Evolutionary conservation across 2,113 vertebrate species (phyloP), one percentile per base, ranked within the genome.

Genomic region (Malurus cyaneus): DNA sequence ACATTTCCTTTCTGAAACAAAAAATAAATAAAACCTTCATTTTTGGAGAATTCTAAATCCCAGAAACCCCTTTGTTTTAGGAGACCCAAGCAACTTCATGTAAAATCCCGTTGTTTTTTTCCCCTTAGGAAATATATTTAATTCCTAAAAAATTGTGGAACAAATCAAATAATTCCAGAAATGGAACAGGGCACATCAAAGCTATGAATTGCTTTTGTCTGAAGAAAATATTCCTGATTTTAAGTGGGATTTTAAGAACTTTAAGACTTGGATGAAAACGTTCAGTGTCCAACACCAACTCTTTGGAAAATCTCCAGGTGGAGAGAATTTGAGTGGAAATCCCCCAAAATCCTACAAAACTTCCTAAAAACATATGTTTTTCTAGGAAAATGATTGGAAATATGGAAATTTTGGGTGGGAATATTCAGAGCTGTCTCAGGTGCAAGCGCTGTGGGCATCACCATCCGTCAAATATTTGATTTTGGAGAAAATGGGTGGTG

Each of bases 291-390:
- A 49, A 14, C 60, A 56, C 5, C 16, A 62, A 11, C 17, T 18
- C 52, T 50, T 44, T 5, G 50, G 67, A 46, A 66, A 17, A 25
- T 29, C 81, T 66, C 34, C 47, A 67, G 39, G 53, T 46, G 32
- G 57, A 34, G 50, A 5, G 10, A 42, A 59, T 66, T 79, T n/a
- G 36, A 73, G 41, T 56, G 60, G 62, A 18, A 16, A 15, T 0
- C 14, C 12, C 8, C 3, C 1, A 34, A 88, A 79, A 61, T 24
- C 23, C 31, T 19, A 9, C 4, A 21, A 34, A 85, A 46, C 8
- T 10, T 56, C 26, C 46, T 23, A 44, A 6, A 10, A n/a, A 1
- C 2, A 4, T 60, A 24, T 0, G 0, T 31, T 57, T 14, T 76
- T 39, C 5, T 21, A 3, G 41, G 42, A 56, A 73, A 91, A 36